Evolutionary conservation across 2,888 invertebrate species (phyloP), one percentile per base, ranked within the genome.

Genomic region (Rhorus exstirpatorius): DNA sequence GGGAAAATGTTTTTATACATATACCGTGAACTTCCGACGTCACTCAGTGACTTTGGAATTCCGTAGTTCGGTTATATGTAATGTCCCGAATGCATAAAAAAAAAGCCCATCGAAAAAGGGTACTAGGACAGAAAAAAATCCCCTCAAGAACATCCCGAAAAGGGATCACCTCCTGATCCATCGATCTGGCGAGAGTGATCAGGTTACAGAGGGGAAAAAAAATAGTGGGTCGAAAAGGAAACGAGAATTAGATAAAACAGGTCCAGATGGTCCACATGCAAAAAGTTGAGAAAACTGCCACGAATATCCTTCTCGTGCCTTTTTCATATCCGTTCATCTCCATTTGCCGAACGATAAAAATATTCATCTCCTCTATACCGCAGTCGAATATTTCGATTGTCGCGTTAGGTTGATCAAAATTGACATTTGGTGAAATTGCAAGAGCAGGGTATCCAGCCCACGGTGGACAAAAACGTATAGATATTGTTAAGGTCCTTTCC

Each of bases 1-100:
- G 24, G 8, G 14, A 31, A 35, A 19, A n/a, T n/a, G 19, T 14
- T 55, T 26, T 60, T 26, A 24, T 10, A 38, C 8, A n/a, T n/a
- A 17, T 17, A 8, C n/a, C 61, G 14, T 21, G 51, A 51, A 19
- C 24, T 53, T 51, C 24, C 0, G 35, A 12, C 24, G 38, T 53
- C 21, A 74, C 38, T 31, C 60, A n/a, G 10, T 51, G 51, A 61
- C 35, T 35, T 61, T 35, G 14, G 17, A 49, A 17, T 63, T 74
- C 61, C 4, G 17, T 14, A 14, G 8, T 61, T 44, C 24, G 7
- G 3, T 38, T 21, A 21, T 41, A 8, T 26, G 17, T 26, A n/a
- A 44, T 24, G n/a, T 61, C n/a, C 44, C 21, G 17, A 0, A 21
- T 38, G 10, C 60, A 21, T 12, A 12, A 12, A 38, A n/a, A 60